These are phyloP conservation scores for Cynaeus angustus DNA, from an alignment of 2,888 invertebrate genomes.

Conservation along the genomic window DNA sequence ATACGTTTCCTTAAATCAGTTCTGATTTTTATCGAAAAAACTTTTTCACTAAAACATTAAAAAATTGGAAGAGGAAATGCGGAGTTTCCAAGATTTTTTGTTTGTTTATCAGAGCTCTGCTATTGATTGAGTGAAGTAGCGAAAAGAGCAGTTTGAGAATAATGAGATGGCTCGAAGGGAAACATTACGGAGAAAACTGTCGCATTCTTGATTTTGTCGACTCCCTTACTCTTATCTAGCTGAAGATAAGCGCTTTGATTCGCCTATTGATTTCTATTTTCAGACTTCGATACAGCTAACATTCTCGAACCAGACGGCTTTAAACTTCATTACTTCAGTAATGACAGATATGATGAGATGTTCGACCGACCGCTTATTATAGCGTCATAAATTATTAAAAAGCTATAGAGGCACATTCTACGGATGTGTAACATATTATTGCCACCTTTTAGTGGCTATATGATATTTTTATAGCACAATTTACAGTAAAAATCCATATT, in stretches of 20 bases:
- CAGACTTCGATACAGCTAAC: conserved; percentile 46
- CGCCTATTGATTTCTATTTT: conserved; percentile 57
- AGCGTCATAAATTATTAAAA: neutral
- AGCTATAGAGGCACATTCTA: conserved; percentile 1
- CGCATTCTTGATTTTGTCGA: conserved; percentile 61
- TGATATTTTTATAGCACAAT: neutral
- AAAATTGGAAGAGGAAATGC: conserved; percentile 30
- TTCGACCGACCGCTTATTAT: conserved; percentile 15
- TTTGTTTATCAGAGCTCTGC: conserved; percentile 39
- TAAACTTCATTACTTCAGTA: conserved; percentile 29
- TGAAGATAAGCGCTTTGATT: conserved; percentile 54
- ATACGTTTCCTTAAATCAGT: conserved; percentile 40
- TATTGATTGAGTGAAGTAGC: conserved; percentile 61
- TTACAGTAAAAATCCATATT: conserved; percentile 4
- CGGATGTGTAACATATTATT: neutral
- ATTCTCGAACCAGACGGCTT: conserved; percentile 28
- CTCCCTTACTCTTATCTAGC: conserved; percentile 55
- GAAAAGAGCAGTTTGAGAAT: conserved; percentile 59
- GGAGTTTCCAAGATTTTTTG: conserved; percentile 27
- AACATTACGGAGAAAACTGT: conserved; percentile 60
- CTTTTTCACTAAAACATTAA: conserved; percentile 49
- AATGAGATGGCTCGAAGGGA: conserved; percentile 59
- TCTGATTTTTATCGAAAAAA: conserved; percentile 45
- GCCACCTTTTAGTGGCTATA: neutral
- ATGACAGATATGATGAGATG: conserved; percentile 8